Evolutionary conservation across 1,140 invertebrate species (phyloP).

Genomic region (Drosophila chauvacae): DNA sequence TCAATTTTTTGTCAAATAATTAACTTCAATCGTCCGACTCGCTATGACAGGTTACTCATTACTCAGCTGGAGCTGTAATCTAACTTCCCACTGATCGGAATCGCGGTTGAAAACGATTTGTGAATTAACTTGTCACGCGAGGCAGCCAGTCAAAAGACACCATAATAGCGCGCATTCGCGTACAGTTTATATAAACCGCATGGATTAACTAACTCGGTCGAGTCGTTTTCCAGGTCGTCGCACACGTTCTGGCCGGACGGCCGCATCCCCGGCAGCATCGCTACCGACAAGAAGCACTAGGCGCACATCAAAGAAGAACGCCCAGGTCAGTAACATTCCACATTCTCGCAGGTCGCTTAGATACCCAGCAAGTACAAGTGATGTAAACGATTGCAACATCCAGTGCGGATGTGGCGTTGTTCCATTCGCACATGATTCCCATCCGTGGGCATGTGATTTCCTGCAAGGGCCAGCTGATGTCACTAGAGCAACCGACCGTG

Average conservation of each 20-base stretch:
- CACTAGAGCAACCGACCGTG: background rate
- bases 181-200: constrained; percentile 26
- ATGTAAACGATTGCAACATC: constrained; percentile 71
- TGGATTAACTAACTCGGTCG: constrained; percentile 7
- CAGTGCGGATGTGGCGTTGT: constrained; percentile 79
- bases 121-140: constrained; percentile 54
- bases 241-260: constrained; percentile 76
- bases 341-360: background rate
- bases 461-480: constrained; percentile 84
- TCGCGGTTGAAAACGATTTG: background rate
- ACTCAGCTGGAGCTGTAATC: constrained; percentile 14
- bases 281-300: constrained; percentile 54
- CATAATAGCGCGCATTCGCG: constrained; percentile 18
- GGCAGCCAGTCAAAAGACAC: constrained; percentile 28
- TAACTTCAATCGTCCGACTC: background rate
- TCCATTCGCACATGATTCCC: constrained; percentile 77
- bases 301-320: constrained; percentile 64
- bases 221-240: constrained; percentile 62
- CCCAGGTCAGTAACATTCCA: constrained; percentile 67
- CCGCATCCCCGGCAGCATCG: constrained; percentile 34
- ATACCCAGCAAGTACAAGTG: constrained; percentile 50
- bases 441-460: constrained; percentile 64
- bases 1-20: constrained; percentile 21
- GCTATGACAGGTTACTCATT: constrained; percentile 3
- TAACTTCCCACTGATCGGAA: background rate